Evolutionary conservation across 2,888 invertebrate species (phyloP).

Genomic region (Cremastobaeus sp.): DNA sequence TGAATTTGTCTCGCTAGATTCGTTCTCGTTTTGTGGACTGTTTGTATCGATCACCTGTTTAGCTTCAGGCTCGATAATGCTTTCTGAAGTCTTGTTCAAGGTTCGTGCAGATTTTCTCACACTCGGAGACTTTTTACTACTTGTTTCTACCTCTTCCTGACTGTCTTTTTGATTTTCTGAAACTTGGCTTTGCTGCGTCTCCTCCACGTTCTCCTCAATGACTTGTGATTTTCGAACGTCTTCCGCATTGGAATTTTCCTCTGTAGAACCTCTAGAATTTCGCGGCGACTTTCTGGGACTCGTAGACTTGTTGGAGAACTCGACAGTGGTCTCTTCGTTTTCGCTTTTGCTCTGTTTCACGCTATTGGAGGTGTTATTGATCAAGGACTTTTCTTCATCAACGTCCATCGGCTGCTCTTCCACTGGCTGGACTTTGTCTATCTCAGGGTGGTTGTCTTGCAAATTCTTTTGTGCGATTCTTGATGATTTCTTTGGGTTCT

Average conservation of each 20-base stretch:
- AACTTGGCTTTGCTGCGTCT: neutral
- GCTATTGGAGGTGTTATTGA: neutral
- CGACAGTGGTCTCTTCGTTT: constrained; percentile 13
- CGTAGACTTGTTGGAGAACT: constrained; percentile 51
- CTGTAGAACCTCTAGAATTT: neutral
- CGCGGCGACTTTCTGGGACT: constrained; percentile 59
- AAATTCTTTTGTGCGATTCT: neutral
- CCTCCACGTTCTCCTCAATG: neutral
- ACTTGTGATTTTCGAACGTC: constrained; percentile 29
- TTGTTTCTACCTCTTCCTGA: neutral
- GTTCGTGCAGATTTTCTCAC: constrained; percentile 27
- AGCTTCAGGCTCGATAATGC: neutral
- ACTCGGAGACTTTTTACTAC: constrained; percentile 22
- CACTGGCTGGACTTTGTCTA: too few species aligned
- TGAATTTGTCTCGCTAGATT: too few species aligned
- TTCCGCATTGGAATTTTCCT: constrained; percentile 24
- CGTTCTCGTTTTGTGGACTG: too few species aligned
- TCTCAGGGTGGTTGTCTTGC: neutral
- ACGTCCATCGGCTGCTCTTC: neutral
- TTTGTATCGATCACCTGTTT: neutral
- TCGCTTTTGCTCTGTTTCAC: neutral
- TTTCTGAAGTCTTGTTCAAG: constrained; percentile 14
- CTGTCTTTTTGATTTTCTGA: neutral
- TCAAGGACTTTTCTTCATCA: neutral
- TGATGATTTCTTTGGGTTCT: constrained; percentile 8